Evolutionary conservation across 2,888 invertebrate genomes (phyloP).

Genomic region (Agrenia bidenticulata): DNA sequence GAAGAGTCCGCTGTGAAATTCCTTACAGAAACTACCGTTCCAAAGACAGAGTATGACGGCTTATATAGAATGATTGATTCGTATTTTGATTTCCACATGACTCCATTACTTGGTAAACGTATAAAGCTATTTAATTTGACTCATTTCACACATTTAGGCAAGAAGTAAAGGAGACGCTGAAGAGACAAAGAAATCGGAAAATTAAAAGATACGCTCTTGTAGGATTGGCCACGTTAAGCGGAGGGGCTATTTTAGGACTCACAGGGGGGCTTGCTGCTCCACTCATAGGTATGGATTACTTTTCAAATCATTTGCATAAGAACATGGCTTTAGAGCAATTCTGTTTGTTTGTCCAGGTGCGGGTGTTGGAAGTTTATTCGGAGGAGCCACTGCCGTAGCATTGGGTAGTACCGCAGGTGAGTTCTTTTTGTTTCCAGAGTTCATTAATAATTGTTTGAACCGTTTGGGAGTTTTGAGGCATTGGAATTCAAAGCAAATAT

Average conservation of each 20-base stretch:
- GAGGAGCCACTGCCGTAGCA: slow-evolving; percentile 59
- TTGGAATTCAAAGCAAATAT: no score
- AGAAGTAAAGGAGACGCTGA: slow-evolving; percentile 59
- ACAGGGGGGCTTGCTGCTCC: slow-evolving; percentile 70
- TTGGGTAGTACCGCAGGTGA: slow-evolving; percentile 59
- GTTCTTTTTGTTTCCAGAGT: no score
- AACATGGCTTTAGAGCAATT: neutral
- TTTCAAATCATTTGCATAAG: no score
- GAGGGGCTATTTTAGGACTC: slow-evolving; percentile 66
- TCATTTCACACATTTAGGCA: slow-evolving; percentile 60
- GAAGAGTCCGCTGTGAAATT: slow-evolving; percentile 63
- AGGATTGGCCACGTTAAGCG: slow-evolving; percentile 66
- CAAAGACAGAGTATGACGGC: slow-evolving; percentile 50
- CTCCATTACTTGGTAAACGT: no score
- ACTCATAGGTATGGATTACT: slow-evolving; percentile 60
- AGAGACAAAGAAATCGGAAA: slow-evolving; percentile 60
- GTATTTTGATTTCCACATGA: neutral
- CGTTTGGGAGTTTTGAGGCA: no score
- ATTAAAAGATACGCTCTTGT: slow-evolving; percentile 65
- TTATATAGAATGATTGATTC: no score
- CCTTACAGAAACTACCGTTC: slow-evolving; percentile 55
- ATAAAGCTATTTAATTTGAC: neutral
- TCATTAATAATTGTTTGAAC: no score
- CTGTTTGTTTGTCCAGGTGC: slow-evolving; percentile 53
- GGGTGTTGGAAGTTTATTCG: slow-evolving; percentile 60